These are phyloP conservation scores for Catocala nupta DNA, from an alignment of 2,888 invertebrate species.

Conservation along the genomic window DNA sequence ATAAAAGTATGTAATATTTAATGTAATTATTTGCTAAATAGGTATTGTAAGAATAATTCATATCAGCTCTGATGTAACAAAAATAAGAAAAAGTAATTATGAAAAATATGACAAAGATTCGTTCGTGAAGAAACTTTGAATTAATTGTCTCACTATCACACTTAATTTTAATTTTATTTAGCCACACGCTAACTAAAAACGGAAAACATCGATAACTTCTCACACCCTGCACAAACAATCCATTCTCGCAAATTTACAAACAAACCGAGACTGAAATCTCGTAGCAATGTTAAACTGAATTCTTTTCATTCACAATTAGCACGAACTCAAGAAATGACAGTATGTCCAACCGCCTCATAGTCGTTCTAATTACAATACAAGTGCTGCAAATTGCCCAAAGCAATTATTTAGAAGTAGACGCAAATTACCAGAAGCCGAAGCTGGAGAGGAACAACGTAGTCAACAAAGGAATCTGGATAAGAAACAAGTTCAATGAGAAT, in stretches of 20 bases:
- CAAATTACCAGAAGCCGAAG: conserved; percentile 58
- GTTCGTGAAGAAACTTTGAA: too few species aligned
- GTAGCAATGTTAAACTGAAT: conserved; percentile 59
- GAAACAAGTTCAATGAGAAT: conserved; percentile 48
- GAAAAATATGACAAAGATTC: too few species aligned
- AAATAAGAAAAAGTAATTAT: too few species aligned
- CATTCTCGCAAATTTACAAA: conserved; percentile 52
- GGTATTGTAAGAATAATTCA: too few species aligned
- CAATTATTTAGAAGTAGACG: conserved; percentile 53
- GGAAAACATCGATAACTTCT: conserved; percentile 42
- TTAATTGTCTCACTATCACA: too few species aligned
- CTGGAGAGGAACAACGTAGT: conserved; percentile 72
- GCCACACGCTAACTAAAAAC: too few species aligned
- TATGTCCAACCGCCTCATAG: conserved; percentile 61
- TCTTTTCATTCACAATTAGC: conserved; percentile 49
- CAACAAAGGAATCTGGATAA: conserved; percentile 74
- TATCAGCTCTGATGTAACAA: too few species aligned
- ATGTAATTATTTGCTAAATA: too few species aligned
- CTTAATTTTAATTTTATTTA: too few species aligned
- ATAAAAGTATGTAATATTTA: too few species aligned
- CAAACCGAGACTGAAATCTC: conserved; percentile 52
- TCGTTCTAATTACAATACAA: conserved; percentile 53
- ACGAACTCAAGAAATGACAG: conserved; percentile 49
- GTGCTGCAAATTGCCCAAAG: conserved; percentile 25
- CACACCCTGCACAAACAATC: conserved; percentile 21